Conservation (phyloP, 2,888 invertebrate species). For the Aspidiotus destructor region DNA sequence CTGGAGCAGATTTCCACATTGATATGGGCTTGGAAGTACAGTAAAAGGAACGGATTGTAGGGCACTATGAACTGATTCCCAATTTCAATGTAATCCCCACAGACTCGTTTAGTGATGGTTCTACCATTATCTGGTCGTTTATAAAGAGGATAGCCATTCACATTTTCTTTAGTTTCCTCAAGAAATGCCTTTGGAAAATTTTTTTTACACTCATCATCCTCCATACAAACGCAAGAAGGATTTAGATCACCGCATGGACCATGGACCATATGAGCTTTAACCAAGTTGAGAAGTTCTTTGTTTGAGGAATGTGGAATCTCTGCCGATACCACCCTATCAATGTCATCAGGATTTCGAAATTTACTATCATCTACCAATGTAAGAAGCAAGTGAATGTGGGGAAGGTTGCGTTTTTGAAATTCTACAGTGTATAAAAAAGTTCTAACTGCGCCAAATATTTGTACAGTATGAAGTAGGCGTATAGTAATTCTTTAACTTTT, state of each 20-base stretch:
- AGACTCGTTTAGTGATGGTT: not conserved
- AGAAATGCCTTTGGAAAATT: constrained; percentile 18
- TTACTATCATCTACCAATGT: constrained; percentile 25
- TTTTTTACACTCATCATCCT: constrained; percentile 19
- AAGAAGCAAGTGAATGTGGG: constrained; percentile 29
- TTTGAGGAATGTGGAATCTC: constrained; percentile 24
- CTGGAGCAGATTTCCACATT: constrained; percentile 31
- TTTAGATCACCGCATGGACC: constrained; percentile 31
- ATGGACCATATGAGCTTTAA: constrained; percentile 28
- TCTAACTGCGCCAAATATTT: constrained; percentile 7
- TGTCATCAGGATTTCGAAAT: constrained; percentile 13
- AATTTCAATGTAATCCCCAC: not conserved
- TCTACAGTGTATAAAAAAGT: constrained; percentile 33
- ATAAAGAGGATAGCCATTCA: constrained; percentile 30
- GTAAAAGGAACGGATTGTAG: constrained; percentile 30
- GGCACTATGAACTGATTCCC: constrained; percentile 30
- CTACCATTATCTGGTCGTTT: constrained; percentile 17
- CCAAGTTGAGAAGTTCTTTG: constrained; percentile 7
- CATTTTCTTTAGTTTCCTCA: constrained; percentile 16
- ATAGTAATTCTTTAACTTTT: not conserved
- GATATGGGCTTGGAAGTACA: constrained; percentile 26
- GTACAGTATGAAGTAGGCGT: not conserved
- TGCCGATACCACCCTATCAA: constrained; percentile 23
- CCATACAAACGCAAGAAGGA: constrained; percentile 18
- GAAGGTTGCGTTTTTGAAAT: constrained; percentile 31